phyloP scores from a whole-genome alignment of 1,140 invertebrate genomes.

The Halesus radiatus region DNA sequence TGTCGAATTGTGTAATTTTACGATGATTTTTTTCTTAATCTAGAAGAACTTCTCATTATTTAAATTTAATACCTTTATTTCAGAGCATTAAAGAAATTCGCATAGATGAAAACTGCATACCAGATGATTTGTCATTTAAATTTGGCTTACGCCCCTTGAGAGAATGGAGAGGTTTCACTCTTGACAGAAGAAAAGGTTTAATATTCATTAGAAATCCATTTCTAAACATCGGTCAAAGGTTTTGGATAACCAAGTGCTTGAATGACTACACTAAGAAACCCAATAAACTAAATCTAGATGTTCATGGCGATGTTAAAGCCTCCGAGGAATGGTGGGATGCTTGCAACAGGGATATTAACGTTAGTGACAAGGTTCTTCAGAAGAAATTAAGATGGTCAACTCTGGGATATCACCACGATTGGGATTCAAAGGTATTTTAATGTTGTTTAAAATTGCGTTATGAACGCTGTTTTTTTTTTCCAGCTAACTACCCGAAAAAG shows the following conservation, averaged over 20 bases:
- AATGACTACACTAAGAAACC: constrained; percentile 82
- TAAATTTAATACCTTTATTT: not conserved
- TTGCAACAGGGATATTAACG: constrained; percentile 62
- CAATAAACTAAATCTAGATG: constrained; percentile 85
- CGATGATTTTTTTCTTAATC: no score
- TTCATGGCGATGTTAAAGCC: constrained; percentile 65
- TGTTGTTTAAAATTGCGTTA: not conserved
- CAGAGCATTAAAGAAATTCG: not conserved
- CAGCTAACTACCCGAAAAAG: no score
- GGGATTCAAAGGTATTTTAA: constrained; percentile 86
- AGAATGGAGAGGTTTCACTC: constrained; percentile 73
- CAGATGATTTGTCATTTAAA: not conserved
- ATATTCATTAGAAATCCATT: constrained; percentile 90
- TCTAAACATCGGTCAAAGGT: constrained; percentile 79
- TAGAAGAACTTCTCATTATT: no score
- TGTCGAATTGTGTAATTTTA: no score
- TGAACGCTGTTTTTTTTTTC: not conserved
- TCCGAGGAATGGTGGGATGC: constrained; percentile 66
- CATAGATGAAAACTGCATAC: not conserved
- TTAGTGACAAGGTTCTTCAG: constrained; percentile 63
- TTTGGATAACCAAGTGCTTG: constrained; percentile 87
- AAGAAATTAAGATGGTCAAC: constrained; percentile 91
- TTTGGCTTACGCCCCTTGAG: constrained; percentile 68
- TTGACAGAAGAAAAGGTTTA: constrained; percentile 76
- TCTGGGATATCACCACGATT: constrained; percentile 95